A percentile compares a stretch with the other conserved stretches of the same genome.
These are phyloP conservation scores for Drosophila tropicalis DNA, from an alignment of 1,140 invertebrate species.

Conservation along the genomic window DNA sequence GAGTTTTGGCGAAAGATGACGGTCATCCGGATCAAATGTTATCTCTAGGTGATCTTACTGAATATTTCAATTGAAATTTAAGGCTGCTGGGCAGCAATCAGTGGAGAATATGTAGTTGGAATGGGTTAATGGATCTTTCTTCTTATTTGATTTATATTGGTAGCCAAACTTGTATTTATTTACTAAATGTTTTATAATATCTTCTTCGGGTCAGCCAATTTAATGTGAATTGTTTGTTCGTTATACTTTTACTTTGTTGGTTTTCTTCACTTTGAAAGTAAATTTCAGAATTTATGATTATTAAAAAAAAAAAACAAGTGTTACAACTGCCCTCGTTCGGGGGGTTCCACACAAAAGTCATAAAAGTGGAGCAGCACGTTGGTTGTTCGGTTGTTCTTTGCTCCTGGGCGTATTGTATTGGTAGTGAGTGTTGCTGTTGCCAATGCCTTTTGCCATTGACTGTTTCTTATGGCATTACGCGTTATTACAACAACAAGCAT, in stretches of 20 bases:
- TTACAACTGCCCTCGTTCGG: slow-evolving; percentile 34
- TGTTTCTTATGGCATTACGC: slow-evolving; percentile 63
- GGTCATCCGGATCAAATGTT: not conserved
- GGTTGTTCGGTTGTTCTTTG: slow-evolving; percentile 44
- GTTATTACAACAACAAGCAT: slow-evolving; percentile 60
- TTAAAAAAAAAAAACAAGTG: slow-evolving; percentile 1
- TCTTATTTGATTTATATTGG: too few relatives aligned
- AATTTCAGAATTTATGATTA: slow-evolving; percentile 1
- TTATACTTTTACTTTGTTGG: not conserved
- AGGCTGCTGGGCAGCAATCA: too few relatives aligned
- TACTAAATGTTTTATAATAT: too few relatives aligned
- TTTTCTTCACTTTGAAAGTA: too few relatives aligned
- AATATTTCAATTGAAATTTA: not conserved
- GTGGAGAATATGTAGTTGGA: too few relatives aligned
- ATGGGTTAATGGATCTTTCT: too few relatives aligned
- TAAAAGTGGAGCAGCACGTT: slow-evolving; percentile 68
- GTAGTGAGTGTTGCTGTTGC: slow-evolving; percentile 30
- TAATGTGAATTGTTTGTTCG: not conserved
- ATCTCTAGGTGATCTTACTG: not conserved
- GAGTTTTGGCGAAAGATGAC: not conserved
- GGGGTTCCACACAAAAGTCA: slow-evolving; percentile 46
- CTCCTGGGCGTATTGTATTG: slow-evolving; percentile 61
- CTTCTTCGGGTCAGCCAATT: too few relatives aligned
- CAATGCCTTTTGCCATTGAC: slow-evolving; percentile 35
- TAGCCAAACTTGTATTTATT: too few relatives aligned